Conservation (phyloP, 1,140 invertebrate species). For the Lasaia peninsularis region DNA sequence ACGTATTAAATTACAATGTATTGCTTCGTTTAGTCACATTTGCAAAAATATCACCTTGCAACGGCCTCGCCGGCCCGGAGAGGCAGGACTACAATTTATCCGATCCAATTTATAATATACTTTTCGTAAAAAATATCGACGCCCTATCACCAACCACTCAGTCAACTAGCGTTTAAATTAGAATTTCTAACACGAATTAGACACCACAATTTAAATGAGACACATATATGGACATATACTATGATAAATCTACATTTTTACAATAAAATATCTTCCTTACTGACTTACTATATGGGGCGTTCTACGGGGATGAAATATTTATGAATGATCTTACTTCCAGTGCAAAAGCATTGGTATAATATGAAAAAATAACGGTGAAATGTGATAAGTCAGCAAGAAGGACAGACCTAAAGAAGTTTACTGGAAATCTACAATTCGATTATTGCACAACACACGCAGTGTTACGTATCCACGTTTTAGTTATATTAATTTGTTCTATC, state of each 20-base stretch:
- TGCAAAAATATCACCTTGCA: slow-evolving; percentile 82
- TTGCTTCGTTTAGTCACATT: slow-evolving; percentile 83
- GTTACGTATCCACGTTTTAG: slow-evolving; percentile 46
- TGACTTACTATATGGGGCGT: slow-evolving; percentile 39
- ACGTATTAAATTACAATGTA: slow-evolving; percentile 81
- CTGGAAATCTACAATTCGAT: slow-evolving; percentile 54
- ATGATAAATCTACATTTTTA: slow-evolving; percentile 52
- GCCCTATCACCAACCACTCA: slow-evolving; percentile 56
- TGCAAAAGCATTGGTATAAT: background rate
- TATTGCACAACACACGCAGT: slow-evolving; percentile 72
- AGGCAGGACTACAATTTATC: slow-evolving; percentile 27
- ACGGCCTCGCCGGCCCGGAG: slow-evolving; percentile 36
- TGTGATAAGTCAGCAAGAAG: slow-evolving; percentile 59
- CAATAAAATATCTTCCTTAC: slow-evolving; percentile 58
- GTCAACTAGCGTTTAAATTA: slow-evolving; percentile 67
- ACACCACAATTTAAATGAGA: slow-evolving; percentile 75
- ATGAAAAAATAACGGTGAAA: slow-evolving; percentile 42
- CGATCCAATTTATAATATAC: slow-evolving; percentile 29
- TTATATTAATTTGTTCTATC: slow-evolving; percentile 33
- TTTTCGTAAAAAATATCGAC: slow-evolving; percentile 71
- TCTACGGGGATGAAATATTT: background rate
- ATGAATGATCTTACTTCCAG: background rate
- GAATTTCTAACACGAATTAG: slow-evolving; percentile 71
- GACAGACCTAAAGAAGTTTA: slow-evolving; percentile 41
- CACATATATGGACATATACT: slow-evolving; percentile 73